Evolutionary conservation across 2,888 invertebrate genomes (phyloP), one percentile per base, ranked within the genome.

Genomic region (Thera britannica): DNA sequence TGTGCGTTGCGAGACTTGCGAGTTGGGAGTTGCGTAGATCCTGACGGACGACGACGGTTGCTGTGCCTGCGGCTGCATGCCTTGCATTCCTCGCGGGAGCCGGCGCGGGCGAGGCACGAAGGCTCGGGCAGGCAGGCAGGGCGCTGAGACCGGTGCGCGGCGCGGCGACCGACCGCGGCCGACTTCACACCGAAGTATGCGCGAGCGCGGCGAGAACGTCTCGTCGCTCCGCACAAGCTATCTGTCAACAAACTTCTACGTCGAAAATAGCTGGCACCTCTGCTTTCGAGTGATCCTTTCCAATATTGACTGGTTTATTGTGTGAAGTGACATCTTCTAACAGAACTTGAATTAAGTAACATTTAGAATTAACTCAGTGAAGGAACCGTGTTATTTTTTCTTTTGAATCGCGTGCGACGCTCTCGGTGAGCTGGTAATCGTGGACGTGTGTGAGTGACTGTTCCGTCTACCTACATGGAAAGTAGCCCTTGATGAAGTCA

Each of bases 181-280:
- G 90, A 93, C 93, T 93, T 93, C 93, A 93, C 92, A 92, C 89
- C 85, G 89, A 83, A 89, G 86, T 83, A 86, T 92, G 93, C 93
- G 93, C 93, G 93, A 90, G 93, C 92, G 93, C 91, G 87, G 88
- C 86, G 88, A 85, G 87, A 88, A 93, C 93, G 92, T 93, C 88
- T 91, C 84, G 91, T 85, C 83, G 83, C 85, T 84, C 84, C 82
- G 84, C 84, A 82, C 83, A 83, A 82, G 84, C 81, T 86, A 87
- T 87, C 91, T 93, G 93, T 93, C 93, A 93, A 93, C 93, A 92
- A 92, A 90, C 87, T 88, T 87, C 84, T 88, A 76, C 86, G 85
- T 88, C 87, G 83, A 87, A 90, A 88, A 88, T 90, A 88, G 83
- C 83, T 82, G 82, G 82, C 84, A 80, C 81, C 79, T 79, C 74